Evolutionary conservation across 2,797 vertebrate genomes (phyloP).

Genomic region (Diglossa cyanea): DNA sequence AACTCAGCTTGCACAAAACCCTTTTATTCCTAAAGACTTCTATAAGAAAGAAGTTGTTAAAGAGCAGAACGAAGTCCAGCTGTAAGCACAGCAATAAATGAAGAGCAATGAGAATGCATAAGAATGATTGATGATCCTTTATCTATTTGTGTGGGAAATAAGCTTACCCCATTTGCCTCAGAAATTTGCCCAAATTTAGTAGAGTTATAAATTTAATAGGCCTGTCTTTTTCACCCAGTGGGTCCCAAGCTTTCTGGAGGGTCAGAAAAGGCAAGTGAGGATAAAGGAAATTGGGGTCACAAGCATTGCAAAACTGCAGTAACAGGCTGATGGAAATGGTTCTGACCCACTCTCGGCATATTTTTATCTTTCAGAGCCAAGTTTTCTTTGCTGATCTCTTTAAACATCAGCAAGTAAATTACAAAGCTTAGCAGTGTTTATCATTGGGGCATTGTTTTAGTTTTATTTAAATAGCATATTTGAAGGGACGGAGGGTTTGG

Average conservation of each 20-base stretch:
- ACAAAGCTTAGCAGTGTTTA: background rate
- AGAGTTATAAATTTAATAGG: background rate
- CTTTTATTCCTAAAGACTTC: background rate
- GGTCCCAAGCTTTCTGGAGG: background rate
- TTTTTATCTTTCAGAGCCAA: background rate
- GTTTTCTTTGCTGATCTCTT: background rate
- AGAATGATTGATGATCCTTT: slow-evolving; percentile 31
- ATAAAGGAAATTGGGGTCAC: slow-evolving; percentile 20
- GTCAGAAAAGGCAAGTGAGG: slow-evolving; percentile 32
- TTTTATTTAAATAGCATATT: background rate
- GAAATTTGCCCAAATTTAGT: background rate
- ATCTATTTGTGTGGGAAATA: slow-evolving; percentile 41
- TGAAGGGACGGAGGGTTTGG: background rate
- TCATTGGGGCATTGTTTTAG: background rate
- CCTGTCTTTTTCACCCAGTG: background rate
- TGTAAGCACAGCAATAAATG: slow-evolving; percentile 36
- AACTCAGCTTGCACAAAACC: slow-evolving; percentile 31
- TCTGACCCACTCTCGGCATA: background rate
- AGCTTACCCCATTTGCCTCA: slow-evolving; percentile 1
- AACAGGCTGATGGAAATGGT: background rate
- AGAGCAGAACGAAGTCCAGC: slow-evolving; percentile 10
- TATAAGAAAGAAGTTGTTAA: background rate
- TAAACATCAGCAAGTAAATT: background rate
- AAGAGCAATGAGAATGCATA: background rate
- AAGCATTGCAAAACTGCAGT: slow-evolving; percentile 14